Base-by-base conservation (phyloP, 2,113 vertebrate species). In the Cyprinodon variegatus region DNA sequence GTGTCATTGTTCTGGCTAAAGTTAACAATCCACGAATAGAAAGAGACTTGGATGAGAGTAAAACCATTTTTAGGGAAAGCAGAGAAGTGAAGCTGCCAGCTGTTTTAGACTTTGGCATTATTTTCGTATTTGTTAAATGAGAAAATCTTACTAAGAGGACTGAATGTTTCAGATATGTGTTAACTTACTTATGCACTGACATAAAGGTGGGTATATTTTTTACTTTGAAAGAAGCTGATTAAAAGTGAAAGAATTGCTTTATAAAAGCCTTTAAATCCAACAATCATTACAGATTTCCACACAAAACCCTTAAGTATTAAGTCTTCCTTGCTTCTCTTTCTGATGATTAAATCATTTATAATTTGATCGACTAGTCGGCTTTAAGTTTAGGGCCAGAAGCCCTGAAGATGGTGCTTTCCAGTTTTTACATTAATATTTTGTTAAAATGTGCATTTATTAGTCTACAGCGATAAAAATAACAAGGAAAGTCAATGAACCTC, bases 381-480 rank as follows among this genome's bases (percentile, higher is more conserved):
- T 45, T 9, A 45, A 8, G 11, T 10, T 45, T 11, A 45, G 43
- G 6, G 12, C 11, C 9, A 7, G 43, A 45, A 45, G 11, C 9
- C 43, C 9, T 45, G 3, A 45, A 45, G 9, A 57, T n/a, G 17
- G 50, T 57, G 50, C 50, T 57, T 57, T 20, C 50, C 20, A 10
- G 9, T 57, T 20, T 57, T 57, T 1, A n/a, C 10, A 15, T 53
- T 4, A 20, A 20, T 17, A 17, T 13, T 15, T 2, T 50, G 48
- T 13, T 20, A 20, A 68, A 3, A 65, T 71, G 9, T 67, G 8
- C 57, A 7, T 65, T 65, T 59, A 50, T 76, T 60, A 38, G 65
- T 65, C 72, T 20, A 63, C 43, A 65, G 45, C 73, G 63, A 41
- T 64, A 22, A 61, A 61, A 68, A 11, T 37, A 11, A 65, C 68